These are phyloP conservation scores for Coccyzus lansbergi DNA, from an alignment of 2,797 vertebrate species.

Conservation along the genomic window DNA sequence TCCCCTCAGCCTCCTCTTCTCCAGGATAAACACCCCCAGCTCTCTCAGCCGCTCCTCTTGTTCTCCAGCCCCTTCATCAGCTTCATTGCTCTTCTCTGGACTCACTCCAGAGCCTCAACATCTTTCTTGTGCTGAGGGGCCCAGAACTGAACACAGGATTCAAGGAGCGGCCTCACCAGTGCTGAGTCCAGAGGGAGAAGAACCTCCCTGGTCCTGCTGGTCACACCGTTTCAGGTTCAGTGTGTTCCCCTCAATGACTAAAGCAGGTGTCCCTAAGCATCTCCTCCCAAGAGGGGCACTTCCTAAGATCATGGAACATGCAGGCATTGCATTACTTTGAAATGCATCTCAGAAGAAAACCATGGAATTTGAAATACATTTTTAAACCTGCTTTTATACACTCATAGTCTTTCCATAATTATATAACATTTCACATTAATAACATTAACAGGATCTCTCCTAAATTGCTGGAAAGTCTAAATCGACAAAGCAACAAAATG, in stretches of 20 bases:
- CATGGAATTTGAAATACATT: not conserved
- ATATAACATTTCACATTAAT: constrained; percentile 25
- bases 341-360: not conserved
- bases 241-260: not conserved
- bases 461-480: constrained; percentile 21
- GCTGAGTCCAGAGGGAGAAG: too few relatives aligned
- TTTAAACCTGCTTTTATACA: not conserved
- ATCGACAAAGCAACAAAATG: constrained; percentile 28
- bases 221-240: not conserved
- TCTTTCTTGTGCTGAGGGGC: too few relatives aligned
- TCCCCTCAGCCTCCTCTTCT: too few relatives aligned
- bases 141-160: too few relatives aligned
- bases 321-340: not conserved
- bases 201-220: too few relatives aligned
- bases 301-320: not conserved
- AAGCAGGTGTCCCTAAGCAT: not conserved
- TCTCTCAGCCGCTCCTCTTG: too few relatives aligned
- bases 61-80: too few relatives aligned
- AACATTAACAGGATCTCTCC: not conserved
- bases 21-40: too few relatives aligned
- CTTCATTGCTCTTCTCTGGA: too few relatives aligned
- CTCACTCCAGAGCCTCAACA: too few relatives aligned
- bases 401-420: not conserved
- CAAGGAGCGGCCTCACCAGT: too few relatives aligned
- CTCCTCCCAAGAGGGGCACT: not conserved